Percentiles rank a stretch among this genome's conserved stretches.
Conservation (phyloP, 2,797 vertebrate genomes). For the Brachyalestes nurse region DNA sequence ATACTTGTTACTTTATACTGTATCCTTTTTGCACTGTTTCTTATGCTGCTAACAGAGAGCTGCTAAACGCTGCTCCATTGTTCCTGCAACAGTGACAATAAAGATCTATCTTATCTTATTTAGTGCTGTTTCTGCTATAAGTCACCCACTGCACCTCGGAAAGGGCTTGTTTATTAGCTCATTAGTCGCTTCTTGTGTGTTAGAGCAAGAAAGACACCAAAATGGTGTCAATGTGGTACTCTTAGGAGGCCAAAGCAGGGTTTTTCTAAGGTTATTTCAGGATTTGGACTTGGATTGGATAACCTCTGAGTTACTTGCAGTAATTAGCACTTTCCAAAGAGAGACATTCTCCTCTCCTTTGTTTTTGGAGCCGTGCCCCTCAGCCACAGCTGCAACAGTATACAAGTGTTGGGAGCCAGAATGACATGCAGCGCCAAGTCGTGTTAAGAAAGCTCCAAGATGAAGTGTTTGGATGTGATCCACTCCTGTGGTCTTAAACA, state of each 20-base stretch:
- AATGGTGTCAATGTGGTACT: background rate
- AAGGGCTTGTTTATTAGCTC: background rate
- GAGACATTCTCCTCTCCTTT: slow-evolving; percentile 59
- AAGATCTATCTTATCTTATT: too few relatives aligned
- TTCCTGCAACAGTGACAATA: too few relatives aligned
- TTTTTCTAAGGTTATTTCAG: background rate
- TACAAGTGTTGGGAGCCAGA: slow-evolving; percentile 72
- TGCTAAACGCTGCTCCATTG: too few relatives aligned
- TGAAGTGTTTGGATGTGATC: slow-evolving; percentile 63
- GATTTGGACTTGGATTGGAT: background rate
- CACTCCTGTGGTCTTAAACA: slow-evolving; percentile 8
- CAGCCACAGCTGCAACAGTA: slow-evolving; percentile 59
- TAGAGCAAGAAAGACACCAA: background rate
- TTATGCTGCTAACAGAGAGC: too few relatives aligned
- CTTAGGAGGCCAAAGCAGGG: background rate
- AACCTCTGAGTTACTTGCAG: slow-evolving; percentile 44
- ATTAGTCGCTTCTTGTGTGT: background rate
- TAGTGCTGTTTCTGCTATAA: background rate
- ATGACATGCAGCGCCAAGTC: slow-evolving; percentile 69
- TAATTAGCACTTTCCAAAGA: slow-evolving; percentile 67
- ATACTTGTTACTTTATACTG: too few relatives aligned
- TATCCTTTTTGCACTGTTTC: too few relatives aligned
- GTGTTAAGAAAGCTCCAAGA: slow-evolving; percentile 64
- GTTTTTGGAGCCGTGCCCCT: slow-evolving; percentile 60
- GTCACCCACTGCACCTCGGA: background rate